Percentiles rank a stretch among this genome's conserved stretches.
Evolutionary conservation across 2,113 vertebrate species (phyloP).

Genomic region (Benitochromis conjunctus): DNA sequence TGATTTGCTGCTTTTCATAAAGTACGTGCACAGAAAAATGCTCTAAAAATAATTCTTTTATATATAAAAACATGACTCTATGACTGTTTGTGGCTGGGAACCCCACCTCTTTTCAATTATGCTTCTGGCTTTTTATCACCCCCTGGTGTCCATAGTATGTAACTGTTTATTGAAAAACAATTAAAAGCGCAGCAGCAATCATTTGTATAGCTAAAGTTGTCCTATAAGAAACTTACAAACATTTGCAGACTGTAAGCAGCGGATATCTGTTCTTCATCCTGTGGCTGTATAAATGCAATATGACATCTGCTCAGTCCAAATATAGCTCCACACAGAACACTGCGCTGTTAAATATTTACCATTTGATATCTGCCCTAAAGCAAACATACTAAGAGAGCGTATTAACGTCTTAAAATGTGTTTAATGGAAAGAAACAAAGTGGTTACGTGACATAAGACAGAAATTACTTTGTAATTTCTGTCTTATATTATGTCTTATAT

Average conservation of each 20-base stretch:
- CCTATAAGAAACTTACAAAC: neutral
- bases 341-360: neutral
- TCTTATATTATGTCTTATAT: too few relatives aligned
- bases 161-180: neutral
- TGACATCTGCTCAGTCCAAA: neutral
- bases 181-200: neutral
- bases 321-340: neutral
- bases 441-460: neutral
- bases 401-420: neutral
- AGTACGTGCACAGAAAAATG: neutral
- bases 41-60: neutral
- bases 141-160: constrained; percentile 47
- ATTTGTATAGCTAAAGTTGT: neutral
- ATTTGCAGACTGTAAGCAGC: neutral
- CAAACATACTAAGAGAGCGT: neutral
- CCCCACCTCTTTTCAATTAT: neutral
- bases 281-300: neutral
- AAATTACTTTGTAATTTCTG: neutral
- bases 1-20: neutral
- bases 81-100: neutral
- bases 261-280: neutral
- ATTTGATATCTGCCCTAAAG: neutral
- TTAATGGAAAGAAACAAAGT: neutral
- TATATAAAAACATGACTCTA: neutral
- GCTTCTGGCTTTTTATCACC: constrained; percentile 11